Base-by-base conservation (phyloP, 2,888 invertebrate genomes). In the Lasius fuliginosus region DNA sequence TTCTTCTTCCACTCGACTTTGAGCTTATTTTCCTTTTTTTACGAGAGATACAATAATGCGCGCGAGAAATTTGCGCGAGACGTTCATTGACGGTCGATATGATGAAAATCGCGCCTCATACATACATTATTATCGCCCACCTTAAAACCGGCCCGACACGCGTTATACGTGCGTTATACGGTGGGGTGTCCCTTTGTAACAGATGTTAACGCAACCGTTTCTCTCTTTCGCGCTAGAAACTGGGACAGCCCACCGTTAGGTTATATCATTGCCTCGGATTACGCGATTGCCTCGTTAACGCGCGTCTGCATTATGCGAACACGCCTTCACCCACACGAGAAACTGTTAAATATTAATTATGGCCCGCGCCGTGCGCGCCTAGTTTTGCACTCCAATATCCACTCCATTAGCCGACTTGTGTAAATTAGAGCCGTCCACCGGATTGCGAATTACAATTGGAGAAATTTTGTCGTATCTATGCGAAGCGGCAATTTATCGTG, bases 91-190 rank as follows among this genome's bases (percentile, higher is more conserved):
- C 30, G 56, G 42, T 12, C 42, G 71, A 58, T 3, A 46, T 27
- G n/a, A 79, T 79, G 53, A 67, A 71, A 69, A 71, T 85, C 69
- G 60, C 62, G 18, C 49, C 73, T 4, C 69, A 23, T 23, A 23
- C 30, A 81, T 87, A 82, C 60, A 86, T 88, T 83, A 87, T 81
- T 85, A 76, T 75, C 85, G 64, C 83, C 83, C 83, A 88, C 69
- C 46, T 64, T 64, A 36, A 60, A 77, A 46, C 60, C 46, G 77
- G 56, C 42, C 46, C 33, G 68, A 56, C 69, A 58, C 73, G 84
- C 82, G 75, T 79, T 85, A 85, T 75, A 77, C 64, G 65, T 74
- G 23, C 23, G 23, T 23, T 23, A 23, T 23, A 23, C 23, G 23
- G 23, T 23, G 23, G 23, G 73, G 53, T 56, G 67, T 46, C 33